Evolutionary conservation across 2,797 vertebrate species (phyloP).

Genomic region (Sebastes oblongus): DNA sequence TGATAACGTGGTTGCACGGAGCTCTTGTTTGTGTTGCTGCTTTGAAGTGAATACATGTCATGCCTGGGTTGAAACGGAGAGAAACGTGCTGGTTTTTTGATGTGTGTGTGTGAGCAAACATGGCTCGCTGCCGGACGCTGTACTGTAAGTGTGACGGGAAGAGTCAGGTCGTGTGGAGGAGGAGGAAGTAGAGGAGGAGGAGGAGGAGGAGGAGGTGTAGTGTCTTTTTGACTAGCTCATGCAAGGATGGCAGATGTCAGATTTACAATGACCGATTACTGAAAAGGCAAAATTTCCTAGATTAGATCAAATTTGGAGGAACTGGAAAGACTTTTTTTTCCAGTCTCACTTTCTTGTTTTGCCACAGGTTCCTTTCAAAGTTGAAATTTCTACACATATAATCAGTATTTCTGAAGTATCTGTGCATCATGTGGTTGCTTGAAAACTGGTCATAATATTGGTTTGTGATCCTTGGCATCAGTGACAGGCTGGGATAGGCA

Average conservation of each 20-base stretch:
- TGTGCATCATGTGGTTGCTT: not conserved
- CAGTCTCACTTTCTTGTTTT: not conserved
- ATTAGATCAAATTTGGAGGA: not conserved
- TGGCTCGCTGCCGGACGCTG: constrained; percentile 4
- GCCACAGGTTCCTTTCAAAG: not conserved
- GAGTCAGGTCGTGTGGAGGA: constrained; percentile 36
- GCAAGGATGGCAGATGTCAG: constrained; percentile 65
- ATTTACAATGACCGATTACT: constrained; percentile 5
- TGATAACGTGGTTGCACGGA: not conserved
- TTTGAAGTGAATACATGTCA: constrained; percentile 23
- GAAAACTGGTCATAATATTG: not conserved
- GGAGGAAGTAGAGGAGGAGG: not conserved
- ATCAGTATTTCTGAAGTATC: not conserved
- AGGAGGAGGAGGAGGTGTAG: constrained; percentile 18
- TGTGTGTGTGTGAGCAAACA: constrained; percentile 4
- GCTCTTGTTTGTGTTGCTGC: constrained; percentile 21
- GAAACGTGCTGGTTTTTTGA: constrained; percentile 12
- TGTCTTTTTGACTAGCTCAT: constrained; percentile 51
- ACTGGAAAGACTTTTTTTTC: not conserved
- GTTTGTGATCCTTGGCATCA: not conserved
- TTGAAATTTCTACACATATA: not conserved
- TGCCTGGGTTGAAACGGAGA: constrained; percentile 12
- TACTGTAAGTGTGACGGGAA: constrained; percentile 37
- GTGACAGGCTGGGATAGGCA: constrained; percentile 13
- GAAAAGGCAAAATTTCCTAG: not conserved